Base-by-base conservation (phyloP, 2,888 invertebrate species). In the Cerastis leucographa region DNA sequence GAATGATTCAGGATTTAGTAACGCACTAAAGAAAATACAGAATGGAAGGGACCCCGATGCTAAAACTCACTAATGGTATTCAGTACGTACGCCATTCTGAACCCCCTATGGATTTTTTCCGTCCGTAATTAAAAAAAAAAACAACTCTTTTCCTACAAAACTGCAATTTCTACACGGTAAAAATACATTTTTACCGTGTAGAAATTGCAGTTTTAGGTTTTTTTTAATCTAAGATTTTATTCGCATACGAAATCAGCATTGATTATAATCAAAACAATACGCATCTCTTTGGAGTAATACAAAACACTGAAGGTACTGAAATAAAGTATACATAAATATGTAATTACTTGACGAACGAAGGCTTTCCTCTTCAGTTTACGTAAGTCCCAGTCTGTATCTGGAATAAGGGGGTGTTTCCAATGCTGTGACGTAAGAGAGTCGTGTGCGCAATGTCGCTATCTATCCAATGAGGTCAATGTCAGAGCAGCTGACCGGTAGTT, bases 401-500 rank as follows among this genome's bases (percentile, higher is more conserved):
- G 75, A 74, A 73, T 67, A 62, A 77, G 76, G 75, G 88, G 83
- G 87, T 82, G 89, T 88, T 86, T 88, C 88, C 82, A 79, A 82
- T 78, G n/a, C 64, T 67, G 74, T 88, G 86, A 89, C 85, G 88
- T 86, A 74, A 85, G 61, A 66, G 65, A 70, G 83, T 83, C 86
- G 87, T 87, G 91, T 93, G 93, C 92, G 94, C 93, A 93, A 91
- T 90, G 85, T 87, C 85, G 90, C 91, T 94, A 94, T 95, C 93
- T 91, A 87, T 87, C 90, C 89, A 94, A 92, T 91, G 91, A 86
- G 96, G 95, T 94, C 96, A 96, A 95, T 95, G 95, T 94, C 94
- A 91, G 90, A 90, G 81, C 92, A 90, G 87, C 92, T 94, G 94
- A 93, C 93, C 92, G 92, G 90, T 86, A 89, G 89, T 89, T 90